A percentile compares a stretch with the other conserved stretches of the same genome.
These are phyloP conservation scores for Diarsia mendica DNA, from an alignment of 2,888 invertebrate species.

Conservation along the genomic window DNA sequence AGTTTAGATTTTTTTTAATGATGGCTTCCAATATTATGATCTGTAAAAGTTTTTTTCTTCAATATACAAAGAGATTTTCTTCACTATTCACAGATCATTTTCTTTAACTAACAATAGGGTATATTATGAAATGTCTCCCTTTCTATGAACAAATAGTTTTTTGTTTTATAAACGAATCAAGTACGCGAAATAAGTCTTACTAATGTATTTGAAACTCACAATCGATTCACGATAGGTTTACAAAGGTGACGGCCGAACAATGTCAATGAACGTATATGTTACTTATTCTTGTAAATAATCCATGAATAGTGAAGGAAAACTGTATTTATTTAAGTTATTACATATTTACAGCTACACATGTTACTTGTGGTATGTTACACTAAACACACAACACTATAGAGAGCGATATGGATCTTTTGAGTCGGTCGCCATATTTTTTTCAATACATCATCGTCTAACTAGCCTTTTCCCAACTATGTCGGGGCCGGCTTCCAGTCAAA, in stretches of 20 bases:
- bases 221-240: neutral
- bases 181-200: neutral
- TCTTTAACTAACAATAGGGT: too few species aligned
- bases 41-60: neutral
- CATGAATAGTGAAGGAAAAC: constrained; percentile 13
- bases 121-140: neutral
- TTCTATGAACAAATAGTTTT: neutral
- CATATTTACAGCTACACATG: constrained; percentile 10
- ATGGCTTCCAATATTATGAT: too few species aligned
- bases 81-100: too few species aligned
- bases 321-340: neutral
- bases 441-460: too few species aligned
- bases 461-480: too few species aligned
- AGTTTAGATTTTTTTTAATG: too few species aligned
- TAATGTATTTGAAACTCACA: neutral
- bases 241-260: neutral
- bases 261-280: neutral
- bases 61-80: neutral
- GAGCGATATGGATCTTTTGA: neutral
- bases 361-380: constrained; percentile 70
- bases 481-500: too few species aligned
- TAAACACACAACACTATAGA: constrained; percentile 20
- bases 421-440: neutral
- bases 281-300: neutral
- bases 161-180: neutral